Percentiles rank a stretch among this genome's conserved stretches.
These are phyloP conservation scores for Picus viridis DNA, from an alignment of 2,797 vertebrate genomes.

Conservation along the genomic window DNA sequence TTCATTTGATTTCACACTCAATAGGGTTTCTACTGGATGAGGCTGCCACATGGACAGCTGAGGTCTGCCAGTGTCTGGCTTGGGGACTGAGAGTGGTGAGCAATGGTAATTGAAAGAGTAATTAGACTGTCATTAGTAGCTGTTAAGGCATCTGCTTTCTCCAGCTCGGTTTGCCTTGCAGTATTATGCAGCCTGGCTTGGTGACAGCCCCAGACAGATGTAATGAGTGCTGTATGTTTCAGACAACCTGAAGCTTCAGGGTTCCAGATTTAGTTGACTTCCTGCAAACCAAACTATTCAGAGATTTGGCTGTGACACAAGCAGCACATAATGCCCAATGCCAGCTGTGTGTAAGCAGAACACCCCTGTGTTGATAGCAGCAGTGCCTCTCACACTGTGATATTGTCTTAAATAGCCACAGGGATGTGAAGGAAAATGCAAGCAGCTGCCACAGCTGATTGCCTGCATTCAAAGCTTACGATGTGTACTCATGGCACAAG, in stretches of 20 bases:
- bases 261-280: neutral
- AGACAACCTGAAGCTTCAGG: neutral
- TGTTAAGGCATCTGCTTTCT: slow-evolving; percentile 44
- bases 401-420: neutral
- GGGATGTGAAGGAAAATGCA: neutral
- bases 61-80: slow-evolving; percentile 39
- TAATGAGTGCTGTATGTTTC: neutral
- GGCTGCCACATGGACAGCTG: slow-evolving; percentile 1
- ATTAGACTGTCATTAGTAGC: slow-evolving; percentile 47
- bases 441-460: neutral
- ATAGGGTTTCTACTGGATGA: neutral
- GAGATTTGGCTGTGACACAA: neutral
- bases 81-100: neutral
- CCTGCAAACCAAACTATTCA: neutral
- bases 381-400: neutral
- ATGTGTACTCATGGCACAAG: neutral
- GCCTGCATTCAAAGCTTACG: neutral
- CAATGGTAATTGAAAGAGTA: slow-evolving; percentile 39
- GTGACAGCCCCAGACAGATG: neutral
- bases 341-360: neutral
- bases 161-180: neutral
- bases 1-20: neutral
- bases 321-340: neutral
- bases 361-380: accelerated
- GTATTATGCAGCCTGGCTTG: neutral